Conservation (phyloP, 2,888 invertebrate species). For the Laspeyria flexula region DNA sequence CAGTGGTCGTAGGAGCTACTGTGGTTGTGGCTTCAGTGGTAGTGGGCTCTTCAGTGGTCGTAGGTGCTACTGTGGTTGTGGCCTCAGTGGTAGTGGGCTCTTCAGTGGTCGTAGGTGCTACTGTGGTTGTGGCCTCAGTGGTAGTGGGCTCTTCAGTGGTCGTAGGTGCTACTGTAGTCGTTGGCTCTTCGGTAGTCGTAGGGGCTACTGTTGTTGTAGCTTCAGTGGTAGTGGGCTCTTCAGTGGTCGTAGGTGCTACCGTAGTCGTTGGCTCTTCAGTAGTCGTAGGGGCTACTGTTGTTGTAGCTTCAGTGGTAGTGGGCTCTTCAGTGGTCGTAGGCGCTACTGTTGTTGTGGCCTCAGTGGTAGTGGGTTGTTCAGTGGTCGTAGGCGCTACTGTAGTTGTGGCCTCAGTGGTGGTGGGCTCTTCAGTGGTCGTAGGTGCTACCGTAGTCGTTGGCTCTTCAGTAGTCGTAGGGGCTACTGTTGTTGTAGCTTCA, state of each 20-base stretch:
- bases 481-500: slow-evolving; percentile 5
- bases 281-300: too few relatives aligned
- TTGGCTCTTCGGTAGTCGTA: not conserved
- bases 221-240: not conserved
- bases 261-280: not conserved
- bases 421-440: not conserved
- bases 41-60: not conserved
- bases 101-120: slow-evolving; percentile 10
- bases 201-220: not conserved
- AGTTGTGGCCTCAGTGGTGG: not conserved
- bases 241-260: slow-evolving; percentile 6
- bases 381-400: not conserved
- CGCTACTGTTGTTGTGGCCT: not conserved
- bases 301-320: too few relatives aligned
- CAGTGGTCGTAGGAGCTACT: slow-evolving; percentile 3
- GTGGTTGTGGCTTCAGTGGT: slow-evolving; percentile 7
- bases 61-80: not conserved
- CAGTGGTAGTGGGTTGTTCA: too few relatives aligned
- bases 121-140: not conserved
- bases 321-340: slow-evolving; percentile 6
- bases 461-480: not conserved
- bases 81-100: not conserved
- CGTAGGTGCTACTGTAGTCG: not conserved
- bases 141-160: slow-evolving; percentile 8
- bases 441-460: not conserved